These are phyloP conservation scores for Sander lucioperca DNA, from an alignment of 2,113 vertebrate species.

Conservation along the genomic window DNA sequence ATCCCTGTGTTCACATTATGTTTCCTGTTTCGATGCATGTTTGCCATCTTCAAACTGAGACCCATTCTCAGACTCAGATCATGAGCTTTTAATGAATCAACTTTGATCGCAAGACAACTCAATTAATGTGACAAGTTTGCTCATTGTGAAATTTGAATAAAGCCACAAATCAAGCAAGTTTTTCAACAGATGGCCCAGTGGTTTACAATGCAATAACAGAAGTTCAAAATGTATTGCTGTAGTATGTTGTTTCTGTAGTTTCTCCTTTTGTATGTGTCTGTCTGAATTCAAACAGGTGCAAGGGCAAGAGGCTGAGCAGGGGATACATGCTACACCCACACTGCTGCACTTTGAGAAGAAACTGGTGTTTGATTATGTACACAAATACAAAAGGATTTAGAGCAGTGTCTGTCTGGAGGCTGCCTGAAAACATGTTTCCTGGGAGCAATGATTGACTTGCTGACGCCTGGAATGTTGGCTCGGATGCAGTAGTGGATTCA, in stretches of 20 bases:
- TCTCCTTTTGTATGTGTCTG: not conserved
- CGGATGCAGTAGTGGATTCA: not conserved
- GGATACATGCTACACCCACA: not conserved
- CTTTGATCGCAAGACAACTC: conserved; percentile 68
- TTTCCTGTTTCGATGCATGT: not conserved
- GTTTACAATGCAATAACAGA: not conserved
- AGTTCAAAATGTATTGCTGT: not conserved
- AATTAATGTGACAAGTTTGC: not conserved
- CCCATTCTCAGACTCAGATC: not conserved
- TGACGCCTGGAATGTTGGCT: not conserved
- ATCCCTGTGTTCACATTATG: not conserved
- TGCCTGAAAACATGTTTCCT: not conserved
- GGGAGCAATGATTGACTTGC: not conserved
- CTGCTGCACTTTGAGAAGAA: not conserved
- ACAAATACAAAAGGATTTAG: not conserved
- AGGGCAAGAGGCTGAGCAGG: not conserved
- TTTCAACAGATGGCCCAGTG: not conserved
- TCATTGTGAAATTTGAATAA: not conserved
- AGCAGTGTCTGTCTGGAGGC: not conserved
- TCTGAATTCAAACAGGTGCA: not conserved
- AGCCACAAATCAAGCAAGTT: not conserved
- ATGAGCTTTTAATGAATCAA: conserved; percentile 66
- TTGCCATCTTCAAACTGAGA: not conserved
- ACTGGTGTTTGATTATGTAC: not conserved
- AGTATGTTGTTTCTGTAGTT: not conserved